Base-by-base conservation (phyloP, 2,888 invertebrate genomes). In the Graphium colonna region DNA sequence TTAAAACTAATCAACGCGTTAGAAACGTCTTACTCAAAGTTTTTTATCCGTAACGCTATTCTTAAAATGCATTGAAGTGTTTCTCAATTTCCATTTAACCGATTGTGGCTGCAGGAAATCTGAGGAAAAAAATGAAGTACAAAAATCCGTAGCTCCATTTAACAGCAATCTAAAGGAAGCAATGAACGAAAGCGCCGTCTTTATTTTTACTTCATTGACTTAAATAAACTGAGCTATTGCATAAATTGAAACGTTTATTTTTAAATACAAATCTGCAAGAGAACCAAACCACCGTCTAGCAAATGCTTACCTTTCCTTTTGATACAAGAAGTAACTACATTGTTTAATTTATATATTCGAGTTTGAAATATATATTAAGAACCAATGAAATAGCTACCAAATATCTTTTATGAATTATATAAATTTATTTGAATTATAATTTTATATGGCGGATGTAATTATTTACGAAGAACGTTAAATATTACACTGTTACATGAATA, bases 181-280 rank as follows among this genome's bases (percentile, higher is more conserved):
- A 55, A 44, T 50, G 26, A 26, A 41, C 13, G 40, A 18, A 42
- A 43, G 47, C 41, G 41, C 36, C 42, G 47, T 36, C 47, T 47
- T 47, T 47, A 48, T 52, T 48, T 38, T 36, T 42, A 48, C 36
- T 68, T 68, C 67, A 69, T 68, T 70, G 73, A 66, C 65, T 73
- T 67, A 65, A 73, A 74, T 75, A 73, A 72, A 72, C 60, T 61
- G 61, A 65, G 64, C 65, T 61, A 64, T 70, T 74, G 75, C 70
- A 73, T 48, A 43, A 72, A 75, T 73, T 67, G 66, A 65, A 72
- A 59, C 62, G 61, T 65, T 70, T 67, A 67, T 68, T 62, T 62
- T 65, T 68, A 63, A 60, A 58, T 58, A 54, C 60, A 60, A 55
- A 57, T 33, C 33, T 33, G 33, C 7, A 33, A 33, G 33, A 33